Percentiles rank a stretch among this genome's conserved stretches.
Evolutionary conservation across 2,888 invertebrate genomes (phyloP).

Genomic region (Dione juno): DNA sequence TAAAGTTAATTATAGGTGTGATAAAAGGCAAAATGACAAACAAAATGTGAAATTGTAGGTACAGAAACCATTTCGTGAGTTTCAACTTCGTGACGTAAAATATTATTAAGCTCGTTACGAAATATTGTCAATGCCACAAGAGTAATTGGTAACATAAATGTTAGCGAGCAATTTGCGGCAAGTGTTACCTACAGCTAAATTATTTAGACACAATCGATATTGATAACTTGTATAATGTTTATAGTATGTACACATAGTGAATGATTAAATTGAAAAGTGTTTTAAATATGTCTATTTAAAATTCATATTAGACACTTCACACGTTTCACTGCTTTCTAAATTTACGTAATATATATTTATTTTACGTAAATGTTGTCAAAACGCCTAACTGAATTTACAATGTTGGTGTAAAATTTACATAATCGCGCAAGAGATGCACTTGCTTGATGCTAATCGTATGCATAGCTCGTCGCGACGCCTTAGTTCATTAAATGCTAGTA

Average conservation of each 20-base stretch:
- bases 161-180: slow-evolving; percentile 60
- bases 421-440: slow-evolving; percentile 70
- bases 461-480: slow-evolving; percentile 59
- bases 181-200: slow-evolving; percentile 57
- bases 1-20: neutral
- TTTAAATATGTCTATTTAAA: slow-evolving; percentile 23
- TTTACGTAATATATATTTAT: slow-evolving; percentile 40
- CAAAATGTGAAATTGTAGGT: neutral
- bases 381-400: slow-evolving; percentile 59
- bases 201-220: slow-evolving; percentile 52
- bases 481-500: slow-evolving; percentile 57
- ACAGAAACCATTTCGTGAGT: slow-evolving; percentile 46
- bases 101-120: slow-evolving; percentile 59
- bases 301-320: slow-evolving; percentile 28
- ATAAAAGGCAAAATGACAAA: neutral
- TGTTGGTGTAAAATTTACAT: slow-evolving; percentile 65
- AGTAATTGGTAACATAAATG: slow-evolving; percentile 53
- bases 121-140: slow-evolving; percentile 68
- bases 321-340: slow-evolving; percentile 42
- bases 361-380: slow-evolving; percentile 51
- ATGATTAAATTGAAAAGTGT: slow-evolving; percentile 58
- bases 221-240: slow-evolving; percentile 57
- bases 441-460: slow-evolving; percentile 63
- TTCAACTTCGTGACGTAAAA: slow-evolving; percentile 62
- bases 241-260: too few species aligned